Percentiles rank a stretch among this genome's conserved stretches.
These are phyloP conservation scores for Opisthograptis luteolata DNA, from an alignment of 2,888 invertebrate species.

Conservation along the genomic window DNA sequence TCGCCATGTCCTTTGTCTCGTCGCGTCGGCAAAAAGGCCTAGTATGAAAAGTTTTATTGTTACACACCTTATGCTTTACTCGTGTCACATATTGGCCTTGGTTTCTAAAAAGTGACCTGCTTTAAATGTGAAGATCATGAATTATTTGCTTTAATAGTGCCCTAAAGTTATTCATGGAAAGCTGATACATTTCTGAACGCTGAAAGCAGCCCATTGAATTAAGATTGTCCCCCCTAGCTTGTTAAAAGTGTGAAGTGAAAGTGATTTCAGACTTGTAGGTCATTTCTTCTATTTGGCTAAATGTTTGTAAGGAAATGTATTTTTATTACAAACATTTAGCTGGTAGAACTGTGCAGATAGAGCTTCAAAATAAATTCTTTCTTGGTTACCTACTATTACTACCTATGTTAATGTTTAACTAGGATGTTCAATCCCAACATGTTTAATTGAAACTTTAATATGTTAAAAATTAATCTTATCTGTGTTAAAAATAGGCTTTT, in stretches of 20 bases:
- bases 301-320: slow-evolving; percentile 14
- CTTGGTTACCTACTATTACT: not conserved
- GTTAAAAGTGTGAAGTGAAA: slow-evolving; percentile 40
- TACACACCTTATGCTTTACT: slow-evolving; percentile 50
- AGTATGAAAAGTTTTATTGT: slow-evolving; percentile 66
- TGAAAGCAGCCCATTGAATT: slow-evolving; percentile 9
- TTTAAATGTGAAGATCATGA: slow-evolving; percentile 35
- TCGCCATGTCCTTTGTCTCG: slow-evolving; percentile 54
- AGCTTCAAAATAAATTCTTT: not conserved
- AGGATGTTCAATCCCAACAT: too few species aligned
- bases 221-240: slow-evolving; percentile 5
- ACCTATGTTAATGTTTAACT: too few species aligned
- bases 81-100: slow-evolving; percentile 62
- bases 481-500: too few species aligned
- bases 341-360: slow-evolving; percentile 1
- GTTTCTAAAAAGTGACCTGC: slow-evolving; percentile 59
- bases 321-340: not conserved
- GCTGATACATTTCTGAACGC: slow-evolving; percentile 4
- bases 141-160: slow-evolving; percentile 20
- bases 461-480: too few species aligned
- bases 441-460: too few species aligned
- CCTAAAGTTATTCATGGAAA: slow-evolving; percentile 13
- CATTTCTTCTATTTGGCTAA: slow-evolving; percentile 20
- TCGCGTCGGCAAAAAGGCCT: slow-evolving; percentile 50
- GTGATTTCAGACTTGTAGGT: slow-evolving; percentile 27